Base-by-base conservation (phyloP, 1,140 invertebrate genomes). In the Drosophila varians region DNA sequence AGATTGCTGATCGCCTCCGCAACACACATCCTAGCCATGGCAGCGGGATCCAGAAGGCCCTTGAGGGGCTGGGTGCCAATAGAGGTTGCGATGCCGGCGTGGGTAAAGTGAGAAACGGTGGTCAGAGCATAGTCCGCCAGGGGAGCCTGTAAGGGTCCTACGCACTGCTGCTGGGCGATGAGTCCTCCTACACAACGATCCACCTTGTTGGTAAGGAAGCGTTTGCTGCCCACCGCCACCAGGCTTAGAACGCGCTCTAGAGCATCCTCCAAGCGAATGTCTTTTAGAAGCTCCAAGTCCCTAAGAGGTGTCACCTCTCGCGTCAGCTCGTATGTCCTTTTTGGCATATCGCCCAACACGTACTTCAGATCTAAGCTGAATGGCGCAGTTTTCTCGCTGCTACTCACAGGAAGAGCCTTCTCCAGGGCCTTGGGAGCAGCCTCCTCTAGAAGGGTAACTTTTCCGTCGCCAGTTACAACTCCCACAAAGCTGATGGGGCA, bases 51-150 rank as follows among this genome's bases (percentile, higher is more conserved):
- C 0, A 99, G 90, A 0, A 99, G 91, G 0, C 88, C 97, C 92
- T 99, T 99, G 60, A 99, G 95, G 28, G 98, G 98, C 91, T 99
- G 98, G 77, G 99, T 98, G 34, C 98, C 98, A 73, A 99, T 98
- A 0, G 97, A 96, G 0, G 97, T 98, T 1, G 98, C 98, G 2
- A 96, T 95, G 14, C 98, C 98, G 55, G 95, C 93, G 1, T 92
- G 92, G 28, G 93, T 94, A 71, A 94, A 94, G 89, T 95, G 93
- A 1, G 95, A 97, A 11, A 98, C 93, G 3, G 98, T 97, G 11
- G 97, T 95, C n/a, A 99, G 95, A 1, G 97, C 98, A 56, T 97
- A 97, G 92, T 99, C 98, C 7, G 98, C 96, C 4, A 99, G 92
- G 1, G 98, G 98, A 5, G 97, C 98, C 90, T 99, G 98, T 1